These are phyloP conservation scores for Linnaemya vulpina DNA, from an alignment of 2,888 invertebrate genomes.

Conservation along the genomic window DNA sequence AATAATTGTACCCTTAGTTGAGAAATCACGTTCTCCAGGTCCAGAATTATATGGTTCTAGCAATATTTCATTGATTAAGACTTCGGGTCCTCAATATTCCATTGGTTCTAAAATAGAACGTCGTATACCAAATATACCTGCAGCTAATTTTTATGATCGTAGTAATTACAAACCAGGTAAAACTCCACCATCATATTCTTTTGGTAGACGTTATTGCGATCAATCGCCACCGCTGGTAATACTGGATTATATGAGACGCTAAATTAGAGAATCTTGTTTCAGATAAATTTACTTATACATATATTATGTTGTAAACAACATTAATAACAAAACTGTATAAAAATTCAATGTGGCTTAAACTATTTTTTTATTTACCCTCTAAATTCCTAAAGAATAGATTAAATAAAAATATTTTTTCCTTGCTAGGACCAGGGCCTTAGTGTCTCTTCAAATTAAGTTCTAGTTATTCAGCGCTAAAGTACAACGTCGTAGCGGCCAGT, in stretches of 20 bases:
- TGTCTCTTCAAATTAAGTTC: too few relatives aligned
- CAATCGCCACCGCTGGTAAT: conserved; percentile 18
- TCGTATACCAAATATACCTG: conserved; percentile 2
- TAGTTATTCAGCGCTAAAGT: too few relatives aligned
- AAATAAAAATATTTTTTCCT: too few relatives aligned
- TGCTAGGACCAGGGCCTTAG: too few relatives aligned
- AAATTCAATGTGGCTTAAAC: too few relatives aligned
- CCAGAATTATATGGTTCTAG: conserved; percentile 28
- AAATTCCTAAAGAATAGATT: too few relatives aligned
- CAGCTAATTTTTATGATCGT: conserved; percentile 44
- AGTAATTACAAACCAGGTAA: conserved; percentile 47
- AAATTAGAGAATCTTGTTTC: conserved; percentile 1
- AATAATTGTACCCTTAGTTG: background rate
- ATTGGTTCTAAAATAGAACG: conserved; percentile 18
- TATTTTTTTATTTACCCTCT: too few relatives aligned
- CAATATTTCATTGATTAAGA: conserved; percentile 29
- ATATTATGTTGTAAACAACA: background rate
- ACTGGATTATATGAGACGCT: conserved; percentile 8
- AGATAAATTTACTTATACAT: background rate
- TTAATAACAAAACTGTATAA: too few relatives aligned
- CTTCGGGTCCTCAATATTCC: conserved; percentile 42
- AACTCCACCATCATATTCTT: conserved; percentile 39
- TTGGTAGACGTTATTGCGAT: conserved; percentile 34
- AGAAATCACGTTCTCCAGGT: conserved; percentile 37
- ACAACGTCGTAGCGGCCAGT: too few relatives aligned